These are phyloP conservation scores for Ectemnius continuus DNA, from an alignment of 2,888 invertebrate species.

Conservation along the genomic window DNA sequence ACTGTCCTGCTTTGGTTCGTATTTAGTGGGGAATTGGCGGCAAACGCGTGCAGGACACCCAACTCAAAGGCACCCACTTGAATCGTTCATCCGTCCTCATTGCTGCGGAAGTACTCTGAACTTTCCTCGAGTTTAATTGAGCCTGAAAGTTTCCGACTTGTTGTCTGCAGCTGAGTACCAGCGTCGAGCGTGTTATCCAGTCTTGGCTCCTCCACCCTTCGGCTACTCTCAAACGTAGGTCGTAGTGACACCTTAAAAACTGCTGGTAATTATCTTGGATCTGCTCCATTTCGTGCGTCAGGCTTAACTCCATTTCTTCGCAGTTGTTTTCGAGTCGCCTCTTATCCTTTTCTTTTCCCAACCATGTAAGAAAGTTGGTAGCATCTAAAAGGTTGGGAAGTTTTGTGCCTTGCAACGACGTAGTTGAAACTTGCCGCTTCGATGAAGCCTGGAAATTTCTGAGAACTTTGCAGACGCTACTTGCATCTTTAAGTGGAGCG, in stretches of 20 bases:
- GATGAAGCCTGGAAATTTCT: background rate
- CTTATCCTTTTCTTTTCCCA: too few species aligned
- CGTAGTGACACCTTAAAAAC: background rate
- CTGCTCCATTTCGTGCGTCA: too few species aligned
- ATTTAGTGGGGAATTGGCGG: constrained; percentile 58
- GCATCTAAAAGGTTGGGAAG: background rate
- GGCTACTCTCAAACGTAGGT: background rate
- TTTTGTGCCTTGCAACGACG: background rate
- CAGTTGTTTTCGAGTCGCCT: too few species aligned
- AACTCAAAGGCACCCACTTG: constrained; percentile 47
- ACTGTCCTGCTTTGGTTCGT: constrained; percentile 18
- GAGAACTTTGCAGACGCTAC: background rate
- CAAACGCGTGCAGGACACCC: constrained; percentile 35
- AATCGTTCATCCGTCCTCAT: constrained; percentile 50
- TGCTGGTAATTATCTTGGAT: too few species aligned
- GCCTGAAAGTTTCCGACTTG: constrained; percentile 70
- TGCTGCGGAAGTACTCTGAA: constrained; percentile 58
- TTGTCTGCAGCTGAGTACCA: constrained; percentile 51
- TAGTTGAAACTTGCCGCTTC: background rate
- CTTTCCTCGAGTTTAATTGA: constrained; percentile 71
- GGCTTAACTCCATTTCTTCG: too few species aligned
- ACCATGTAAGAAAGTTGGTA: too few species aligned
- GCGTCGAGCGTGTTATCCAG: constrained; percentile 4
- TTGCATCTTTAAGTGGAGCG: background rate
- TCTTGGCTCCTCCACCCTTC: background rate